phyloP scores from a whole-genome alignment of 2,797 vertebrate species.

The Alfaro cultratus region DNA sequence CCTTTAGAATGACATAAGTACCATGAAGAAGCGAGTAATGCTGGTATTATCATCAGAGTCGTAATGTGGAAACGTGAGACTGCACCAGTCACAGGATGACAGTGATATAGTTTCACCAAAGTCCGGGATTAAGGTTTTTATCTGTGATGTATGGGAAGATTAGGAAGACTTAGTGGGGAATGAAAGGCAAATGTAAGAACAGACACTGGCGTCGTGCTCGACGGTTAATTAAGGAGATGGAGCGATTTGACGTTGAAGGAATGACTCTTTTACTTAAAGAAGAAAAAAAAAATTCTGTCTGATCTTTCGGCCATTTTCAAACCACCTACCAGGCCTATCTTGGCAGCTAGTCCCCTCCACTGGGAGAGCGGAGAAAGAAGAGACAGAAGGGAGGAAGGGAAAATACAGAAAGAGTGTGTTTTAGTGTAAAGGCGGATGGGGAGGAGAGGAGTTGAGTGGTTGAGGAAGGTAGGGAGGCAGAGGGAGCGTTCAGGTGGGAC shows the following conservation, averaged over 20 bases:
- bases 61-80: slow-evolving; percentile 32
- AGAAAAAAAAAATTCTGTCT: neutral
- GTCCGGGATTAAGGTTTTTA: slow-evolving; percentile 56
- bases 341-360: slow-evolving; percentile 93
- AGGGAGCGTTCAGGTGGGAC: slow-evolving; percentile 14
- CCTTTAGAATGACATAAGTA: slow-evolving; percentile 20
- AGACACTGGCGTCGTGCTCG: slow-evolving; percentile 29
- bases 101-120: slow-evolving; percentile 23
- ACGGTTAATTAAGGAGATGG: slow-evolving; percentile 27
- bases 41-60: slow-evolving; percentile 40
- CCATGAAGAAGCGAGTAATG: slow-evolving; percentile 35
- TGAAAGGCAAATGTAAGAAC: slow-evolving; percentile 53
- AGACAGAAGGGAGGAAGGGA: slow-evolving; percentile 37
- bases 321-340: slow-evolving; percentile 97
- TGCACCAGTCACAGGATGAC: slow-evolving; percentile 31
- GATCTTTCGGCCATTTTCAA: slow-evolving; percentile 32
- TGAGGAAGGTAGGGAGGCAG: slow-evolving; percentile 35
- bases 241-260: slow-evolving; percentile 37
- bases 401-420: slow-evolving; percentile 47
- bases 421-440: slow-evolving; percentile 59
- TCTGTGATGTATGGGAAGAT: slow-evolving; percentile 59
- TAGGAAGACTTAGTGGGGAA: slow-evolving; percentile 49
- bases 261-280: slow-evolving; percentile 26
- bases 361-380: slow-evolving; percentile 84
- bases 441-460: slow-evolving; percentile 59